Evolutionary conservation across 2,888 invertebrate genomes (phyloP).

Genomic region (Caradrina kadenii): DNA sequence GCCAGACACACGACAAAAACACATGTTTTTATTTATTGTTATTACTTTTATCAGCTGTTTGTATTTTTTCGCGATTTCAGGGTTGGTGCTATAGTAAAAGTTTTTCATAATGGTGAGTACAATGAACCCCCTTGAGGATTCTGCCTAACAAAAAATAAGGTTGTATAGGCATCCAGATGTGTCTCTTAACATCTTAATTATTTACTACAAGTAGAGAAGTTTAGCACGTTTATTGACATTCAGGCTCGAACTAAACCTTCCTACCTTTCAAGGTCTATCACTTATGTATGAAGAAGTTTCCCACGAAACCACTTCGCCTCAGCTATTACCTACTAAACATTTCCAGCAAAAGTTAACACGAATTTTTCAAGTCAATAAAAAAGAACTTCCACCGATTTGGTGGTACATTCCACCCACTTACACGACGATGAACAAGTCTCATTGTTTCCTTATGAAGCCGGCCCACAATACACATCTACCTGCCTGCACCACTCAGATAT

Average conservation of each 20-base stretch:
- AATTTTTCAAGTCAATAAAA: conserved; percentile 45
- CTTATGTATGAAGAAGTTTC: not conserved
- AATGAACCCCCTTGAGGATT: no score
- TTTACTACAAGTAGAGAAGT: not conserved
- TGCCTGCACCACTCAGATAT: conserved; percentile 67
- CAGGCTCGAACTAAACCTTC: not conserved
- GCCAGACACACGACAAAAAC: not conserved
- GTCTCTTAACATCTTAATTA: not conserved
- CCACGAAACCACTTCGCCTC: not conserved
- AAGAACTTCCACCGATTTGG: conserved; percentile 31
- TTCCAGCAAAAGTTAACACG: not conserved
- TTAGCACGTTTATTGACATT: not conserved
- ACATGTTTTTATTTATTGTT: not conserved
- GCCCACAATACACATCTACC: conserved; percentile 54
- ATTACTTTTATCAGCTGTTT: not conserved
- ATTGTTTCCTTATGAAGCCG: conserved; percentile 43
- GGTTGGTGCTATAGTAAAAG: no score
- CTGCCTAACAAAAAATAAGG: no score
- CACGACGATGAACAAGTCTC: conserved; percentile 32
- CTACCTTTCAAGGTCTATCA: not conserved
- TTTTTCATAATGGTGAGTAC: no score
- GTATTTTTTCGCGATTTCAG: no score
- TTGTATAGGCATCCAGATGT: not conserved
- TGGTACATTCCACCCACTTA: conserved; percentile 38
- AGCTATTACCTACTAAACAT: not conserved